Evolutionary conservation across 1,140 invertebrate species (phyloP), one percentile per base, ranked within the genome.

Genomic region (Glossosoma conforme): DNA sequence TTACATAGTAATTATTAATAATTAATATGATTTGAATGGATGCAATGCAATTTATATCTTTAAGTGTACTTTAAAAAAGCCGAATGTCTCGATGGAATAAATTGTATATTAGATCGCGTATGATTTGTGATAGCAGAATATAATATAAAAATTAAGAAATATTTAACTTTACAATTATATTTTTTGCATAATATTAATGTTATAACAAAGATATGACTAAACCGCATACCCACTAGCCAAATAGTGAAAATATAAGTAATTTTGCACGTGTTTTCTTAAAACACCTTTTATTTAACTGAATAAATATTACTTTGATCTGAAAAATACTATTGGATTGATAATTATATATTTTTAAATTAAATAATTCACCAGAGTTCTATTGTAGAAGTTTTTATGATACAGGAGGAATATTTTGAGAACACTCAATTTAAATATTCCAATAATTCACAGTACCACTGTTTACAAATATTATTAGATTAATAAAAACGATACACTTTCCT

Each of bases 71-170:
- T 14, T 9, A 30, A 44, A 17, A 44, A 19, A 20, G 15, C 15
- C 14, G 33, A 42, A 21, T 43, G 47, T 50, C 40, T 43, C 40
- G 43, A 19, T 18, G 47, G 37, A 40, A 20, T 33, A 42, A 22
- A 20, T 50, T 43, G 28, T 33, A 42, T 33, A 20, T 50, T 43
- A 35, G 24, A 50, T 50, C 47, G 43, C 47, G 28, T 35, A 50
- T 42, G 38, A 50, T 28, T 50, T 50, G 47, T 50, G 47, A 50
- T 50, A 50, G 28, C 24, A 42, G 24, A 43, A 42, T 19, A 42
- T 48, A 38, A 48, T 48, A 30, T n/a, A n/a, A n/a, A n/a, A 30
- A 14, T 40, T 33, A 48, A 40, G 46, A 5, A 21, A 21, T 25
- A 45, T 14, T 41, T 40, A 40, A 36, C 22, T 47, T 15, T 28